phyloP scores from a whole-genome alignment of 2,797 vertebrate species.

The Centroberyx gerrardi region DNA sequence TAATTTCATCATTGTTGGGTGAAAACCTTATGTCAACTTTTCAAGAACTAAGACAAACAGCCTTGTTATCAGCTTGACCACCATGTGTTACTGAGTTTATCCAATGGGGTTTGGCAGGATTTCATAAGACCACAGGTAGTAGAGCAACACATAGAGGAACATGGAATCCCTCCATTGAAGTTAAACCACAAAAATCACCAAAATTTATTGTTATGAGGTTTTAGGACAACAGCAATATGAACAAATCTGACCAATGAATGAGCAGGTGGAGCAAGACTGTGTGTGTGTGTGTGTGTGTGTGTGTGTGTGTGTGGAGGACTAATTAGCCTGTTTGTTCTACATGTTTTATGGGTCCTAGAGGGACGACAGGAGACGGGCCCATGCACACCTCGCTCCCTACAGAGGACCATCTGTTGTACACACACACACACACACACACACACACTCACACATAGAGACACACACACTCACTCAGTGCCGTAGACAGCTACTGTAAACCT shows the following conservation, averaged over 20 bases:
- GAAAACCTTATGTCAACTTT: too few species aligned
- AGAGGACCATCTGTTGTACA: constrained; percentile 75
- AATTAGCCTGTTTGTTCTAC: constrained; percentile 95
- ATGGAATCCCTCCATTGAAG: too few species aligned
- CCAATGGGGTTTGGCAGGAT: too few species aligned
- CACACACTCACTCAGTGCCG: constrained; percentile 11
- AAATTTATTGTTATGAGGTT: too few species aligned
- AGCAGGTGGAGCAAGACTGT: not conserved
- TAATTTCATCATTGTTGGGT: not conserved
- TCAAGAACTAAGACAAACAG: too few species aligned
- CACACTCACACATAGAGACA: constrained; percentile 21
- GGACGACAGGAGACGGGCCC: constrained; percentile 89
- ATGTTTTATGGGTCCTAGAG: constrained; percentile 93
- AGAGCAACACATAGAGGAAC: too few species aligned
- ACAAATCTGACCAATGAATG: too few species aligned
- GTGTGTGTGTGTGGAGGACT: constrained; percentile 60
- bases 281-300: constrained; percentile 6
- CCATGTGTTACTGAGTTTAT: too few species aligned
- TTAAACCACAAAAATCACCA: too few species aligned
- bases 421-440: constrained; percentile 40
- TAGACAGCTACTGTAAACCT: constrained; percentile 37
- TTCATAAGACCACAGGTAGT: too few species aligned
- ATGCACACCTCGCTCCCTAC: constrained; percentile 71
- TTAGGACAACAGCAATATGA: too few species aligned
- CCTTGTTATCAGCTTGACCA: too few species aligned